Conservation (phyloP, 1,140 invertebrate genomes). For the Drosophila leontia region DNA sequence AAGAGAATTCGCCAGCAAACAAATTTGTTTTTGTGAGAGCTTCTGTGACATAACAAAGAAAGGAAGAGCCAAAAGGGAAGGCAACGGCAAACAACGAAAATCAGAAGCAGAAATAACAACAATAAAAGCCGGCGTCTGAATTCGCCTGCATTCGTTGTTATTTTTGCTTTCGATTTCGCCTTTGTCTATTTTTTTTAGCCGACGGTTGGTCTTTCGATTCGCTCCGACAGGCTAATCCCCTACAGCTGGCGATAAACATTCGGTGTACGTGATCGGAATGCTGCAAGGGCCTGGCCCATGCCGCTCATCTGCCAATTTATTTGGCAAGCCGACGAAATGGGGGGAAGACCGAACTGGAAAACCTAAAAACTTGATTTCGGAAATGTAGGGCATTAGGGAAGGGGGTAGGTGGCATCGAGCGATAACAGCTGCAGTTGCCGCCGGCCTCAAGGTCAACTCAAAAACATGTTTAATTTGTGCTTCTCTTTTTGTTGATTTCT, state of each 20-base stretch:
- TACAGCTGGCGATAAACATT: constrained; percentile 47
- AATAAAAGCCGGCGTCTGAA: constrained; percentile 54
- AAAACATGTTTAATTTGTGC: constrained; percentile 34
- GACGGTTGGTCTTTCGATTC: constrained; percentile 36
- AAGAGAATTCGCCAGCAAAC: constrained; percentile 37
- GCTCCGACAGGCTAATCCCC: constrained; percentile 34
- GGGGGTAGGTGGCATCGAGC: neutral
- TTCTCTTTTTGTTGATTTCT: neutral
- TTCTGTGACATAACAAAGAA: constrained; percentile 51
- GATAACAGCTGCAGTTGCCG: constrained; percentile 41
- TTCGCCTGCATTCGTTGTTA: constrained; percentile 13
- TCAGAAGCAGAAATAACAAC: constrained; percentile 36
- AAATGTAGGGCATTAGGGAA: constrained; percentile 28
- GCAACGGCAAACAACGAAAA: constrained; percentile 27
- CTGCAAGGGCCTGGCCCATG: neutral
- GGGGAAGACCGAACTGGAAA: constrained; percentile 12
- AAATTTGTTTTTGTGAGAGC: constrained; percentile 30
- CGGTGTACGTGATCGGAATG: constrained; percentile 43
- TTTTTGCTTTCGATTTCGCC: constrained; percentile 22
- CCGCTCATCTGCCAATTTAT: constrained; percentile 34
- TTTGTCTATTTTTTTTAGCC: constrained; percentile 46
- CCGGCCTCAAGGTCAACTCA: constrained; percentile 36
- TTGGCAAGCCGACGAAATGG: constrained; percentile 6
- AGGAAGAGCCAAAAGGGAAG: neutral
- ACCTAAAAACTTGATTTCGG: constrained; percentile 38